These are phyloP conservation scores for Pseudomyrmex flavicornis DNA, from an alignment of 1,140 invertebrate genomes.

Conservation along the genomic window DNA sequence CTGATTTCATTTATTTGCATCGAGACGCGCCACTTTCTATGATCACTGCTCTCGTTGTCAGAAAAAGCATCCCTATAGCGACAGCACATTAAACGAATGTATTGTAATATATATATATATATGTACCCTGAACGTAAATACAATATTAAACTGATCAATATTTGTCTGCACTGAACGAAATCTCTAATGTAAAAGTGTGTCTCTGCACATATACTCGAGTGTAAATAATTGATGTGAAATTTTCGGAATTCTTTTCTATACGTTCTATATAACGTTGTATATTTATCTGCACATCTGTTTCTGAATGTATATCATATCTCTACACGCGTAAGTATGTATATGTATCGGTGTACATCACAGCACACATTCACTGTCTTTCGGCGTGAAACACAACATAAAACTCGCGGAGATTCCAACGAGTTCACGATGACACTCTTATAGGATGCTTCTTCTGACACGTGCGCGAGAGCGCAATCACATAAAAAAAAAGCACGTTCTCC, in stretches of 20 bases:
- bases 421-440: background rate
- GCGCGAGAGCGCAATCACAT: conserved; percentile 29
- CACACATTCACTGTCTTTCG: background rate
- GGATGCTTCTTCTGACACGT: conserved; percentile 51
- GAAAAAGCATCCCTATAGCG: conserved; percentile 48
- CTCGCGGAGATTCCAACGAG: background rate
- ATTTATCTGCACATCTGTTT: conserved; percentile 23
- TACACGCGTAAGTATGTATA: conserved; percentile 44
- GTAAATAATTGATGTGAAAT: conserved; percentile 49
- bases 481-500: conserved; percentile 24
- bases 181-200: background rate
- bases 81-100: conserved; percentile 5
- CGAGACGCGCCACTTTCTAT: conserved; percentile 60
- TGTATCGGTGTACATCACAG: conserved; percentile 24
- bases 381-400: background rate
- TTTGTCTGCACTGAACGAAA: conserved; percentile 17
- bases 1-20: conserved; percentile 37
- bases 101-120: background rate
- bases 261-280: conserved; percentile 22
- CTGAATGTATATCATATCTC: conserved; percentile 13
- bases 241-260: conserved; percentile 4
- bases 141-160: conserved; percentile 12
- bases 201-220: conserved; percentile 41
- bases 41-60: conserved; percentile 54
- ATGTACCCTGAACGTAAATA: conserved; percentile 16